Evolutionary conservation across 2,113 vertebrate genomes (phyloP), one percentile per base, ranked within the genome.

Genomic region (Austrofundulus limnaeus): DNA sequence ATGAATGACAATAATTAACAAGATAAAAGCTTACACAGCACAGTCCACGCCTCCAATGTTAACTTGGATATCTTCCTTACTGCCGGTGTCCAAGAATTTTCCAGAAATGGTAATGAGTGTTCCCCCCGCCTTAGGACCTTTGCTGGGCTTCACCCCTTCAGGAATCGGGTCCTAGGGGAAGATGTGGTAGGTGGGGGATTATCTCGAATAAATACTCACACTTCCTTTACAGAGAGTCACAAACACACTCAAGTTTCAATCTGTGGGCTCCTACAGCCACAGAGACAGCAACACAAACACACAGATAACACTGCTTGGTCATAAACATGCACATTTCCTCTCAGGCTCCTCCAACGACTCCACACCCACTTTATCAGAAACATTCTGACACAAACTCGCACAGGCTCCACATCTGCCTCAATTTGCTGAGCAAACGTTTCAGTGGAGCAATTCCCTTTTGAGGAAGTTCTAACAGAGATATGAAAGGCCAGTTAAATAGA

Each of bases 41-140:
- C 96, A 98, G 38, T 88, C 87, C 82, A 95, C 89, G 9, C 47
- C 78, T 14, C 77, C 92, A 0, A 96, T 85, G 41, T 76, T 82
- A 85, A 97, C 92, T 5, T 73, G 83, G 61, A 97, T 86, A 14
- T 98, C 96, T 16, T 94, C 92, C 52, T 86, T 88, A 42, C 94
- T 97, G 72, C 95, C 95, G 0, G 94, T 96, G 72, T 94, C 85
- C 70, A 98, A 73, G 74, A 92, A 69, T 3, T 0, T 51, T 24
- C 96, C 96, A 1, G 7, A 88, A 83, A 98, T 95, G 51, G 94
- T 96, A 70, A 98, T 90, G 2, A 83, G 85, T 2, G 95, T 98
- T 47, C 96, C 96, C 0, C 96, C 96, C 0, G 94, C 95, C 78
- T 91, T 93, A 0, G 93, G 94, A n/a, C 95, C 95, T 66, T 82